A percentile compares a stretch with the other conserved stretches of the same genome.
phyloP scores from a whole-genome alignment of 1,140 invertebrate species.

The Dinothrombium tinctorium region DNA sequence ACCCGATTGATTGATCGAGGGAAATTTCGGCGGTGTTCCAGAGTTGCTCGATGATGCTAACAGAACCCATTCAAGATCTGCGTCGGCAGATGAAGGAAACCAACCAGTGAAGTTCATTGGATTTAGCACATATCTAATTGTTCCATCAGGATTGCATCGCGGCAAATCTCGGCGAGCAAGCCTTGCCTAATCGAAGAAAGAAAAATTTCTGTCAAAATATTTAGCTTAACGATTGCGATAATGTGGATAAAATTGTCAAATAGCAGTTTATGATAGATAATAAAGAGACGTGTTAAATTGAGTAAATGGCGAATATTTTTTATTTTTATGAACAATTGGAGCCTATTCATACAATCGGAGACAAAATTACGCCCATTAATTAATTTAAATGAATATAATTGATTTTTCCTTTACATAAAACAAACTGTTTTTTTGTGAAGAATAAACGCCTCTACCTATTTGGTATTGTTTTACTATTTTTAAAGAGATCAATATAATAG shows the following conservation, averaged over 20 bases:
- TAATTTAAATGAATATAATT: too few species aligned
- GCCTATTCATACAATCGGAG: too few species aligned
- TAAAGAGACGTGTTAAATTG: not conserved
- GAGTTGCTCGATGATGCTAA: conserved; percentile 29
- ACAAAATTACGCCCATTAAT: too few species aligned
- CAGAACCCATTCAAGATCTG: conserved; percentile 44
- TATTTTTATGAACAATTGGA: too few species aligned
- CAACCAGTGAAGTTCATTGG: conserved; percentile 18
- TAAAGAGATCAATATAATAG: too few species aligned
- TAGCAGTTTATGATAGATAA: not conserved
- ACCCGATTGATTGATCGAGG: too few species aligned
- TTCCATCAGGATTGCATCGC: conserved; percentile 14
- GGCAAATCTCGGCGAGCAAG: conserved; percentile 27
- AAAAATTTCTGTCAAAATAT: too few species aligned
- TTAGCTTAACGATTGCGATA: conserved; percentile 9
- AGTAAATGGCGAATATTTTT: not conserved
- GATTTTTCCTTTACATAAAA: too few species aligned
- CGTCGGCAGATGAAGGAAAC: conserved; percentile 19
- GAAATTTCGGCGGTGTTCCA: too few species aligned
- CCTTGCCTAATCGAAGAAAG: conserved; percentile 28
- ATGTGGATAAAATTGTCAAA: not conserved
- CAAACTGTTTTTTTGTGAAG: too few species aligned
- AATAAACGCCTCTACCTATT: too few species aligned
- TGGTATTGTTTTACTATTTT: too few species aligned
- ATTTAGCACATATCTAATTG: conserved; percentile 19